A percentile compares a stretch with the other conserved stretches of the same genome.
Conservation (phyloP, 2,888 invertebrate genomes). For the Drosophila glabriapex region DNA sequence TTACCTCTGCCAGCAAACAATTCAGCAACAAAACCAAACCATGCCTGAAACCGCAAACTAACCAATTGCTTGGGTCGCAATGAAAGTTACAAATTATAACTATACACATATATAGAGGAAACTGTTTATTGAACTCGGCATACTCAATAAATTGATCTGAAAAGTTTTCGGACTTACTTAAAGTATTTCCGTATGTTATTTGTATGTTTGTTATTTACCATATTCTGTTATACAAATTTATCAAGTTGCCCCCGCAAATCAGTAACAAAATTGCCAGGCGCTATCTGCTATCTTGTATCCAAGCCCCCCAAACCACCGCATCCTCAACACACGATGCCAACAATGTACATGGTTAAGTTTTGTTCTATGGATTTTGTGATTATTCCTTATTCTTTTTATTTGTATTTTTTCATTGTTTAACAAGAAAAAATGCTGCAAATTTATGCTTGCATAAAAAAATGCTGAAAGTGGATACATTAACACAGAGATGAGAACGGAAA, state of each 20-base stretch:
- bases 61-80: conserved; percentile 22
- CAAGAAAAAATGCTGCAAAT: conserved; percentile 71
- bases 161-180: background rate
- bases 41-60: conserved; percentile 51
- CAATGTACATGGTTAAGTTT: conserved; percentile 47
- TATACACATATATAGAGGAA: background rate
- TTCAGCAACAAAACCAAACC: conserved; percentile 34
- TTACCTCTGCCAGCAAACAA: conserved; percentile 43
- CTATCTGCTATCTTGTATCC: conserved; percentile 31
- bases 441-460: conserved; percentile 66
- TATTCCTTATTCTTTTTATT: conserved; percentile 38
- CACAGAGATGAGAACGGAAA: conserved; percentile 24
- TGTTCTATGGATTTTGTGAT: conserved; percentile 57
- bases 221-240: background rate
- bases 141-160: background rate
- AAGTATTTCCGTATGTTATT: background rate
- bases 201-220: background rate
- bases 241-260: conserved; percentile 36
- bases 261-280: conserved; percentile 63
- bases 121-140: background rate
- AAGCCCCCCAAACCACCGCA: background rate
- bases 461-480: conserved; percentile 66
- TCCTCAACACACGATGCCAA: background rate
- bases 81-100: background rate
- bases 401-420: conserved; percentile 29